Base-by-base conservation (phyloP, 2,797 vertebrate species). In the Pseudochaenichthys georgianus region DNA sequence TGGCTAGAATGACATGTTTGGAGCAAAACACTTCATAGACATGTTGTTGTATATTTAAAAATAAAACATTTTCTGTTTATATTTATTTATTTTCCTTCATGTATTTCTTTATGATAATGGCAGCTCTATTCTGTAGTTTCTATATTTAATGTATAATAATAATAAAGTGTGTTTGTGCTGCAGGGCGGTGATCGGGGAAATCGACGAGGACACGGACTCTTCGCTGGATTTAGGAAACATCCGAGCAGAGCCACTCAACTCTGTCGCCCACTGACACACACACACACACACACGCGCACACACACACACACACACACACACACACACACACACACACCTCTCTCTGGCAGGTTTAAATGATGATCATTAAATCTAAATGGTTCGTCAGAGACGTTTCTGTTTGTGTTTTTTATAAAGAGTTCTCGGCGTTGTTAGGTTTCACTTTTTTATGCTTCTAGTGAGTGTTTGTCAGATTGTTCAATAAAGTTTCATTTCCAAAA, bases 141-240 rank as follows among this genome's bases (percentile, higher is more conserved):
- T 28, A 28, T 4, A 28, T 28, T 3, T 28, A 28, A 28, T 23
- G 23, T 23, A 23, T 28, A 28, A 17, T 48, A 17, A n/a, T 17
- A 50, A 11, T 51, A 51, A 51, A 19, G 9, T 6, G 15, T 42
- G 62, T 52, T 51, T 71, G 10, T 64, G 19, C 80, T 47, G 21
- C 81, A 99, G 98, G 59, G 98, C 98, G 13, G 98, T 99, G 76
- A 99, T 99, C 81, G 98, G 98, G 65, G 98, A 99, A 93, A 99
- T 99, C 73, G 98, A 99, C 69, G 98, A 99, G 90, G 98, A 99
- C 68, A 98, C 98, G 0, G 98, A 99, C 92, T 99, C 98, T 42
- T 95, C 97, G 2, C 94, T 99, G 92, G 98, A 99, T 89, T 91
- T 99, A 85, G 96, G 97, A 47, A 99, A 99, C 88, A 99, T 99